Conservation (phyloP, 2,113 vertebrate genomes). For the Gopherus flavomarginatus region DNA sequence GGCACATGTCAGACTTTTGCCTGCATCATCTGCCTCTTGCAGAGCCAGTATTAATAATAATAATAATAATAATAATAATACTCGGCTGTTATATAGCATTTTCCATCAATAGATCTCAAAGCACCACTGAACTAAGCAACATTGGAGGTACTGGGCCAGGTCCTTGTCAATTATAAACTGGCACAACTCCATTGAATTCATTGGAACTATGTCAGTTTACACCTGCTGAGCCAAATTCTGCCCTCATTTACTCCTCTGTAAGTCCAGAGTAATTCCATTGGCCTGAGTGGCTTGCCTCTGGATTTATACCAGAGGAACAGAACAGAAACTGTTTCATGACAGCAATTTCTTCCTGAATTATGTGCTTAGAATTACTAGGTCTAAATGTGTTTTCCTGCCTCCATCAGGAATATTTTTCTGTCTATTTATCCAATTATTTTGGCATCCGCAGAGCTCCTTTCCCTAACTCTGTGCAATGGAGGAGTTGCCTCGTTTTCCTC, state of each 20-base stretch:
- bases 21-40: not conserved
- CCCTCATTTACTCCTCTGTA: not conserved
- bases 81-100: not conserved
- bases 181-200: not conserved
- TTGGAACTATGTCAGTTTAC: not conserved
- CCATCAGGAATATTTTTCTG: not conserved
- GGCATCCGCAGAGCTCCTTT: not conserved
- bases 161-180: not conserved
- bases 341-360: not conserved
- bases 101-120: not conserved
- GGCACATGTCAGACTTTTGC: not conserved
- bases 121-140: not conserved
- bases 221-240: not conserved
- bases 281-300: not conserved
- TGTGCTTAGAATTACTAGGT: too few relatives aligned
- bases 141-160: not conserved
- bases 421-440: not conserved
- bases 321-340: not conserved
- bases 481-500: not conserved
- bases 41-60: not conserved
- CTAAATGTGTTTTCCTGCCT: not conserved
- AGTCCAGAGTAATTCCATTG: not conserved
- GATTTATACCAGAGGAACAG: not conserved
- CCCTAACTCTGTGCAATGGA: not conserved
- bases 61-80: not conserved